Percentiles rank a stretch among this genome's conserved stretches.
Evolutionary conservation across 2,888 invertebrate genomes (phyloP).

Genomic region (Metellina segmentata): DNA sequence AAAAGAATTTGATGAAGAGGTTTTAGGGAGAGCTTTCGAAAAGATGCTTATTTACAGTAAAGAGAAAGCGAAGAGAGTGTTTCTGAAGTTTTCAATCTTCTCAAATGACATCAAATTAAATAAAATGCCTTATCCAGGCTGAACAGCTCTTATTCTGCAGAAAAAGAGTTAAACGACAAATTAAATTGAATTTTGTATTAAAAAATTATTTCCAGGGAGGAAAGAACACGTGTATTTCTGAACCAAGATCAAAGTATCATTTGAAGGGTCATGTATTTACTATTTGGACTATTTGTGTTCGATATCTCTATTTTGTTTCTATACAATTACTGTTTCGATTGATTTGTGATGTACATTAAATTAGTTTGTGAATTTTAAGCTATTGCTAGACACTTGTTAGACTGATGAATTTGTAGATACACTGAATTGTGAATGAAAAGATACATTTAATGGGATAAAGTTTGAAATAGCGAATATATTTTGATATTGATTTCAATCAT

Average conservation of each 20-base stretch:
- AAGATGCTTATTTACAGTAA: conserved; percentile 7
- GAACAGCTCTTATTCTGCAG: background rate
- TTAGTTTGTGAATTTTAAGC: too few relatives aligned
- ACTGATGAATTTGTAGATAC: too few relatives aligned
- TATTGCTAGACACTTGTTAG: too few relatives aligned
- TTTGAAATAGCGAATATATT: too few relatives aligned
- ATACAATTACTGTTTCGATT: too few relatives aligned
- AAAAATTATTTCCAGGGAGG: background rate
- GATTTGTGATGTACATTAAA: too few relatives aligned
- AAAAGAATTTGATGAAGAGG: conserved; percentile 35
- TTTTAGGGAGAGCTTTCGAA: conserved; percentile 1
- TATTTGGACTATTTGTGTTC: background rate
- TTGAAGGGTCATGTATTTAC: background rate
- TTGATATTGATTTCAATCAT: too few relatives aligned
- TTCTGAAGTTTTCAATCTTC: conserved; percentile 5
- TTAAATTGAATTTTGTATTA: background rate
- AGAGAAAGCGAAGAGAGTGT: background rate
- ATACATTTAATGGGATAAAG: too few relatives aligned
- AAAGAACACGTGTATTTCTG: background rate
- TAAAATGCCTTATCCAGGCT: background rate
- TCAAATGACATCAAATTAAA: background rate
- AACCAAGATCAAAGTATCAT: background rate
- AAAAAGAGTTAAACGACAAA: background rate
- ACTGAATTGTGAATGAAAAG: too few relatives aligned
- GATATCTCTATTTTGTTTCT: background rate